Evolutionary conservation across 2,113 vertebrate genomes (phyloP).

Genomic region (Xiphophorus couchianus): DNA sequence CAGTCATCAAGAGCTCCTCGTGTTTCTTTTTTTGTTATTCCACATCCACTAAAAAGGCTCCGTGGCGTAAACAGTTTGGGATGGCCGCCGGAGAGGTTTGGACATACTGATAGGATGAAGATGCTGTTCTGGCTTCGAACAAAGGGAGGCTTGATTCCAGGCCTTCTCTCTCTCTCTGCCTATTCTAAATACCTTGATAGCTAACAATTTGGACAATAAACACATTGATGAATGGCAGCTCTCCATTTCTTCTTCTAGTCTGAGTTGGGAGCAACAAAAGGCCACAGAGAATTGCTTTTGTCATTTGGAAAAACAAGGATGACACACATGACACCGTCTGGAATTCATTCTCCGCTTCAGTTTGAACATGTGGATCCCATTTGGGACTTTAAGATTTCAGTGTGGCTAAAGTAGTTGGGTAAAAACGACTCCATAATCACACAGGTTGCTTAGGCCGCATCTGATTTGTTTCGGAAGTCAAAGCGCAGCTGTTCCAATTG

Average conservation of each 20-base stretch:
- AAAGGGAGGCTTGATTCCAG: constrained; percentile 24
- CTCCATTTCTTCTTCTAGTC: constrained; percentile 13
- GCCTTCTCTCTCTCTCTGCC: not conserved
- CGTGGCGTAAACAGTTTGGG: constrained; percentile 25
- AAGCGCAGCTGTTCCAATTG: not conserved
- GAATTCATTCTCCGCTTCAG: constrained; percentile 11
- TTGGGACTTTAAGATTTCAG: not conserved
- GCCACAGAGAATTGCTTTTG: constrained; percentile 32
- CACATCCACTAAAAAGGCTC: constrained; percentile 53
- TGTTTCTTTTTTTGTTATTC: constrained; percentile 47
- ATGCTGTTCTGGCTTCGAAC: constrained; percentile 43
- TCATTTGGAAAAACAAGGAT: constrained; percentile 14
- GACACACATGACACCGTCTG: not conserved
- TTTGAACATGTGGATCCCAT: constrained; percentile 23
- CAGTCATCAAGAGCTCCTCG: constrained; percentile 18
- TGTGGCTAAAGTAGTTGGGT: not conserved
- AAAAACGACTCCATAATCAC: constrained; percentile 9
- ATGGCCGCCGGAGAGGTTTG: constrained; percentile 21
- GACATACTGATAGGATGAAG: constrained; percentile 33
- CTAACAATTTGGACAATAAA: constrained; percentile 49
- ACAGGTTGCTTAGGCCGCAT: not conserved
- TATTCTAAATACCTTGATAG: constrained; percentile 23
- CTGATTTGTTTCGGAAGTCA: not conserved
- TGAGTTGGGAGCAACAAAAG: constrained; percentile 26
- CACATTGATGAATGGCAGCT: constrained; percentile 39